Percentiles rank a stretch among this genome's conserved stretches.
Evolutionary conservation across 2,113 vertebrate species (phyloP).

Genomic region (Argyrosomus japonicus): DNA sequence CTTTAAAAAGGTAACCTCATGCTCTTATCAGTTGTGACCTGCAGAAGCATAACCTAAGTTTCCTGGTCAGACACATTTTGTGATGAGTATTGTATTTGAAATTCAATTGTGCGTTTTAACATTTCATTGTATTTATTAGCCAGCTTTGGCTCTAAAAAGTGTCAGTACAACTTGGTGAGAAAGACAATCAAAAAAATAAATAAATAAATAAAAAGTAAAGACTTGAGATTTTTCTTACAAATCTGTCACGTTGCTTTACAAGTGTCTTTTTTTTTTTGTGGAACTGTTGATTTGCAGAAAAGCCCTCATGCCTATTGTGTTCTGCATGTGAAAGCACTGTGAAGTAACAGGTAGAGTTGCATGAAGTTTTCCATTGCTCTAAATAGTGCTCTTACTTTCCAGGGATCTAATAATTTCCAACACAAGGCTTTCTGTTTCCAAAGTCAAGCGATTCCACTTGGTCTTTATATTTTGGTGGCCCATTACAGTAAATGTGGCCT

Average conservation of each 20-base stretch:
- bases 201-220: conserved; percentile 87
- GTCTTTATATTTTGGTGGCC: conserved; percentile 72
- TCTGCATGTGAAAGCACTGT: conserved; percentile 12
- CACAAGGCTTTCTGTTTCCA: conserved; percentile 70
- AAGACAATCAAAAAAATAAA: conserved; percentile 92
- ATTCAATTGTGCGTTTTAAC: conserved; percentile 90
- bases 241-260: conserved; percentile 81
- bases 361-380: conserved; percentile 60
- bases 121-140: conserved; percentile 99
- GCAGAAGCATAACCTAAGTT: conserved; percentile 78
- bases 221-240: conserved; percentile 79
- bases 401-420: conserved; percentile 72
- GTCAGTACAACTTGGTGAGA: conserved; percentile 90
- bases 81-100: conserved; percentile 89
- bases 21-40: conserved; percentile 86
- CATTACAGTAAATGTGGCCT: conserved; percentile 74
- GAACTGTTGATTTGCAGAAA: not conserved
- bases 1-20: conserved; percentile 67
- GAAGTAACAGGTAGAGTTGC: conserved; percentile 53
- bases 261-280: not conserved
- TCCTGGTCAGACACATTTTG: conserved; percentile 84
- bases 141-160: conserved; percentile 94
- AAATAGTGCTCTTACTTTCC: conserved; percentile 56
- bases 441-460: conserved; percentile 65
- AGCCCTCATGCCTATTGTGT: not conserved